Percentiles rank a stretch among this genome's conserved stretches.
Evolutionary conservation across 2,888 invertebrate species (phyloP).

Genomic region (Lasius fuliginosus): DNA sequence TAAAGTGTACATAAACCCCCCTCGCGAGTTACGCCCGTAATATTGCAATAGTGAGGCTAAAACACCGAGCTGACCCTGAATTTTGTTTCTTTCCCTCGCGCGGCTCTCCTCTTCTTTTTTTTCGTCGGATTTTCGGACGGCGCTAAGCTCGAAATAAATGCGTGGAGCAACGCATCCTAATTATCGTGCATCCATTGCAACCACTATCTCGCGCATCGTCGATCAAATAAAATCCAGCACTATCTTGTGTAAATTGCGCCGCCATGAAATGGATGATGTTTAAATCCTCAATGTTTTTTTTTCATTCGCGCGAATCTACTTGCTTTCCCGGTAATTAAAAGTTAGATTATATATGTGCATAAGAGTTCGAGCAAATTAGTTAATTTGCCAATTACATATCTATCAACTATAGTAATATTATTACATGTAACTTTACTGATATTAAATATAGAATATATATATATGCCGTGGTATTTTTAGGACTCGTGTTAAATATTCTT

Average conservation of each 20-base stretch:
- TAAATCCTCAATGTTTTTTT: neutral
- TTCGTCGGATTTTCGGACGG: slow-evolving; percentile 20
- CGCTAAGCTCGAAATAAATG: slow-evolving; percentile 60
- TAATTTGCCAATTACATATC: neutral
- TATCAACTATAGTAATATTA: neutral
- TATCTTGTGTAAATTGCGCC: neutral
- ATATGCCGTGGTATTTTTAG: neutral
- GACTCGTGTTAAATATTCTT: neutral
- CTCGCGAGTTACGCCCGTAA: slow-evolving; percentile 36
- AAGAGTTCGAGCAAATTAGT: neutral
- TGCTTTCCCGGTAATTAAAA: neutral
- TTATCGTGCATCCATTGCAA: slow-evolving; percentile 50
- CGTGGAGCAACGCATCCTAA: slow-evolving; percentile 52
- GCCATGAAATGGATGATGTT: neutral
- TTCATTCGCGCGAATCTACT: neutral
- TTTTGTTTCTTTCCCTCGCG: slow-evolving; percentile 4
- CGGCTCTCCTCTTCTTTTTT: neutral
- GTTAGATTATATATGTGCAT: neutral
- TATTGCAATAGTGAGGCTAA: slow-evolving; percentile 1
- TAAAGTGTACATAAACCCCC: slow-evolving; percentile 38
- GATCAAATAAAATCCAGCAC: slow-evolving; percentile 46
- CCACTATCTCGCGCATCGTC: neutral
- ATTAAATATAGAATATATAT: neutral
- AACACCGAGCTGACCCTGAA: neutral
- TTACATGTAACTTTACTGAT: neutral